Conservation (phyloP, 2,888 invertebrate species). For the Biston betularia region DNA sequence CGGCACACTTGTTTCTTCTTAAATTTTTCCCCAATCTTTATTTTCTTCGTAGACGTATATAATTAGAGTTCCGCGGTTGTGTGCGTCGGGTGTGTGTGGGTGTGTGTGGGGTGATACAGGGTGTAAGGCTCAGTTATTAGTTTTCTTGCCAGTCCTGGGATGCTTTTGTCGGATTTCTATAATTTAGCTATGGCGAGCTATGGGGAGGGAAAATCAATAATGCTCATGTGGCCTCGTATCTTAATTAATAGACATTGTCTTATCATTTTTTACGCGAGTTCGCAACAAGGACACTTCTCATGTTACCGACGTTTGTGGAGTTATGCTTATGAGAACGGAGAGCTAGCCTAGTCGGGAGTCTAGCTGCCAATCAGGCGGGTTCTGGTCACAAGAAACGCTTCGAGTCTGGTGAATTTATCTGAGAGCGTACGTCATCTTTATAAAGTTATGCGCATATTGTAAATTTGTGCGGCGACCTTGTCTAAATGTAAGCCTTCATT, state of each 20-base stretch:
- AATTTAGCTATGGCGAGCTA: slow-evolving; percentile 79
- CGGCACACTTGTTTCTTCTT: slow-evolving; percentile 84
- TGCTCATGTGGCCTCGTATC: slow-evolving; percentile 51
- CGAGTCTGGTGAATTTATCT: too few species aligned
- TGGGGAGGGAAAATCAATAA: slow-evolving; percentile 69
- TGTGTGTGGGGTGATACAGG: slow-evolving; percentile 55
- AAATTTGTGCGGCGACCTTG: too few species aligned
- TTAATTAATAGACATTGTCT: slow-evolving; percentile 46
- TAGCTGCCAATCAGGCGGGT: too few species aligned
- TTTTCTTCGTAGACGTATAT: slow-evolving; percentile 85
- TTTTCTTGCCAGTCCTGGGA: slow-evolving; percentile 82
- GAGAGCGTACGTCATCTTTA: too few species aligned
- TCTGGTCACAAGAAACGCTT: too few species aligned
- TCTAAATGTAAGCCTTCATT: too few species aligned
- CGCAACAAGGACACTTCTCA: too few species aligned
- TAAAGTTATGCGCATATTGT: too few species aligned
- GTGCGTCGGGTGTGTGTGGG: slow-evolving; percentile 53
- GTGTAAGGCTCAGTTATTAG: slow-evolving; percentile 83
- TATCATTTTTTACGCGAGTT: slow-evolving; percentile 26
- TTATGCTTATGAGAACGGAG: too few species aligned
- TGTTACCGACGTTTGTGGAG: too few species aligned
- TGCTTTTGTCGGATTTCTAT: slow-evolving; percentile 86
- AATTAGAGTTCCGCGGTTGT: slow-evolving; percentile 72
- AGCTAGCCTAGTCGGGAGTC: too few species aligned
- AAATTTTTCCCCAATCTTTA: slow-evolving; percentile 86